phyloP scores from a whole-genome alignment of 35 echinoderm and acorn worm genomes.

The Heliocidaris tuberculata region DNA sequence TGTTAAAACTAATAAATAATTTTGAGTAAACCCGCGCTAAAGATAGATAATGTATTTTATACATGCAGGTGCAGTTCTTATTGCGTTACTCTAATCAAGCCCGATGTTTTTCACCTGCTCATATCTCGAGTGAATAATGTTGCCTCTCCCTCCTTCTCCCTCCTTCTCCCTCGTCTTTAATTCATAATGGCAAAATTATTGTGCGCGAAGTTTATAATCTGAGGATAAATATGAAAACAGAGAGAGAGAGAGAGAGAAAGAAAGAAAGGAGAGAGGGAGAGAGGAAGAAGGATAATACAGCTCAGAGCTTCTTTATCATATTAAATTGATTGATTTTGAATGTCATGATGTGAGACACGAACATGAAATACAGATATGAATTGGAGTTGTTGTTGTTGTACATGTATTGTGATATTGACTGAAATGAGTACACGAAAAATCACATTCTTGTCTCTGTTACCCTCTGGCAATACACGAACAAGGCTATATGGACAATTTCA shows the following conservation, averaged over 20 bases:
- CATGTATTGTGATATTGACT: background rate
- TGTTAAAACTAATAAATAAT: no score
- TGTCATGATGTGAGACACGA: background rate
- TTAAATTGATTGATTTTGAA: background rate
- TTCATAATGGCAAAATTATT: no score
- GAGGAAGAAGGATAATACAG: no score
- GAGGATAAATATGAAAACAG: background rate
- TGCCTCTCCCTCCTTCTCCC: background rate
- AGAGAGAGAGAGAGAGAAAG: background rate
- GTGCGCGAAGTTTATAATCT: no score
- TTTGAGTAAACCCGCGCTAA: background rate
- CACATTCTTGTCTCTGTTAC: background rate
- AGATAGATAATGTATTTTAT: background rate
- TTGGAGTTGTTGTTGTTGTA: no score
- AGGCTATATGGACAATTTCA: background rate
- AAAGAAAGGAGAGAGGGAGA: no score
- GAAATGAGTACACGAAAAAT: background rate
- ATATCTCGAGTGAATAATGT: background rate
- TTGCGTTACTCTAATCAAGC: background rate
- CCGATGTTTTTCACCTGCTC: background rate
- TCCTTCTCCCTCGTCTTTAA: no score
- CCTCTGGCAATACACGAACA: background rate
- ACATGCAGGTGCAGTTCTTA: background rate
- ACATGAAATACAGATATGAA: no score
- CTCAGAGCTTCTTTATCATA: no score